Percentiles rank a stretch among this genome's conserved stretches.
Conservation (phyloP, 2,113 vertebrate genomes). For the Oreocharis arfaki region DNA sequence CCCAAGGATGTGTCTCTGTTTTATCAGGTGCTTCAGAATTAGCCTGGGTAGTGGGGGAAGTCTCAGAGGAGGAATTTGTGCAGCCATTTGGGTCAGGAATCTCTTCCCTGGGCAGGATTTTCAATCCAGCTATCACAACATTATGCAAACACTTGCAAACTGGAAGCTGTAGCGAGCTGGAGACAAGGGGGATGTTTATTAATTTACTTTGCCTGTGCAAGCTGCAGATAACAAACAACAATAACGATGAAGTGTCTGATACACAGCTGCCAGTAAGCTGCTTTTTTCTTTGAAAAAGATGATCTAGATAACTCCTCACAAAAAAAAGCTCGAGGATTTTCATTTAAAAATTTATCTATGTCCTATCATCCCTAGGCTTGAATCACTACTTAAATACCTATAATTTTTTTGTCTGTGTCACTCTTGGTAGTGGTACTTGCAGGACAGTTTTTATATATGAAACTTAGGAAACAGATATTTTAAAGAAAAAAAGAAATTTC, state of each 20-base stretch:
- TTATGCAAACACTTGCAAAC: background rate
- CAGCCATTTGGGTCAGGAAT: background rate
- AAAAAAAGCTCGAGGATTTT: background rate
- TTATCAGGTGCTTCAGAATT: background rate
- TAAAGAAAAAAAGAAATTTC: background rate
- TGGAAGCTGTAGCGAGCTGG: background rate
- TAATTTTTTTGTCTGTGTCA: background rate
- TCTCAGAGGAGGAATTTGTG: conserved; percentile 2
- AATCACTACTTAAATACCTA: background rate
- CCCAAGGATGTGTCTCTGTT: background rate
- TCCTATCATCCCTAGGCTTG: background rate
- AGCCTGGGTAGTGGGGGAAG: background rate
- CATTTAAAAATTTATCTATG: background rate
- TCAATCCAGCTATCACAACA: background rate
- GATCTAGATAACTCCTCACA: background rate
- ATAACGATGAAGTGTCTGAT: background rate
- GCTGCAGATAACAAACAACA: background rate
- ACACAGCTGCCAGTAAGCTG: background rate
- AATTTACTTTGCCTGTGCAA: background rate
- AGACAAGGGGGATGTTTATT: background rate
- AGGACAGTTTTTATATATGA: background rate
- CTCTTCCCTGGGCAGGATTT: background rate
- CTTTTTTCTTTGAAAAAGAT: background rate
- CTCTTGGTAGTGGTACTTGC: background rate
- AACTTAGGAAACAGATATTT: background rate